Evolutionary conservation across 2,113 vertebrate species (phyloP).

Genomic region (Rana temporaria): DNA sequence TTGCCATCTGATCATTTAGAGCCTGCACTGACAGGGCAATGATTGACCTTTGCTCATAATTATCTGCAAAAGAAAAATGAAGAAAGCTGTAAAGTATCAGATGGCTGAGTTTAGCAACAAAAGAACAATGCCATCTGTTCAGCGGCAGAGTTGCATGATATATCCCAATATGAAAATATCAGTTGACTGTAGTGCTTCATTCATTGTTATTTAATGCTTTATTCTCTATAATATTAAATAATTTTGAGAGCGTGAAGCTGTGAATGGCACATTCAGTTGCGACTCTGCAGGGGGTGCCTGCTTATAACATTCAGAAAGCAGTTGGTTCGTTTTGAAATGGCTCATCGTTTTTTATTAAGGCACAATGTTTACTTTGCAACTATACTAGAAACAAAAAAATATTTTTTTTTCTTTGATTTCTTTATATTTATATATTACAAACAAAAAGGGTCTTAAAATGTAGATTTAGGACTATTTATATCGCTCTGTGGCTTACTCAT

Average conservation of each 20-base stretch:
- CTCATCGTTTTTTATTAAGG: neutral
- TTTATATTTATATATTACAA: too few species aligned
- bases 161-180: constrained; percentile 38
- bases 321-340: neutral
- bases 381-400: too few species aligned
- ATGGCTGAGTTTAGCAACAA: constrained; percentile 50
- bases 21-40: constrained; percentile 68
- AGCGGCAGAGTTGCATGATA: constrained; percentile 33
- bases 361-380: neutral
- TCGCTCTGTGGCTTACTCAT: too few species aligned
- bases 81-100: constrained; percentile 39
- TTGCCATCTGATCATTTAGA: constrained; percentile 72
- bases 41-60: constrained; percentile 71
- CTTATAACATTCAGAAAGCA: neutral
- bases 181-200: constrained; percentile 39
- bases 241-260: constrained; percentile 31
- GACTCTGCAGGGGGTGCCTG: constrained; percentile 12
- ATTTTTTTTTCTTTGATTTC: too few species aligned
- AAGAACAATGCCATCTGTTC: constrained; percentile 53
- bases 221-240: constrained; percentile 7
- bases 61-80: constrained; percentile 72
- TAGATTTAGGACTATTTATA: too few species aligned
- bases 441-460: too few species aligned
- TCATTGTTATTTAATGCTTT: constrained; percentile 25
- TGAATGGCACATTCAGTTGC: constrained; percentile 12